Base-by-base conservation (phyloP, 2,888 invertebrate genomes). In the Andrena dorsata region DNA sequence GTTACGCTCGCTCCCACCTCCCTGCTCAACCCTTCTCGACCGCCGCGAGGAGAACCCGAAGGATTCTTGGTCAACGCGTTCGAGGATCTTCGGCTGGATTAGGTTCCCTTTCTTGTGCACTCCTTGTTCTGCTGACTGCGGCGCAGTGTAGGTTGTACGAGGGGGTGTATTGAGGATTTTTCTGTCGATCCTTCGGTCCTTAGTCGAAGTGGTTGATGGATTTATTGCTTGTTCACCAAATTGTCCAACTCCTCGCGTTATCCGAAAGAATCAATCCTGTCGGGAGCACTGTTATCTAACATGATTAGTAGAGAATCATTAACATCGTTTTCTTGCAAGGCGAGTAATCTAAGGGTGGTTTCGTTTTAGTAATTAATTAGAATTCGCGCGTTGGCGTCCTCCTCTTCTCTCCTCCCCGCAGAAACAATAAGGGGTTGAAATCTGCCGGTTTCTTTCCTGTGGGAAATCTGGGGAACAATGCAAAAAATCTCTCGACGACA, bases 401-500 rank as follows among this genome's bases (percentile, higher is more conserved):
- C 56, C 63, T 41, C 28, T 68, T 20, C 49, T 56, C 30, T 53
- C 51, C 51, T 32, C 13, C 30, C 26, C 28, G 20, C 10, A 47
- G 70, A 87, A 86, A 87, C 88, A 87, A 86, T 86, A 58, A 69
- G 51, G 28, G 78, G 78, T 56, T 81, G 83, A 88, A 88, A 88
- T 88, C 85, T 78, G 88, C 72, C 81, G 81, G 88, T 85, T 86
- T 82, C 85, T 85, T 84, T 89, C 90, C 90, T 87, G 87, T 90
- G 90, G 90, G 90, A 91, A 91, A 91, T 91, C 90, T 88, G 71
- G 35, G 86, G 83, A 83, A 88, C 86, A 88, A 88, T 86, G 88
- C 41, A 85, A 88, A 85, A 87, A 88, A 82, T 84, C 88, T 86
- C 82, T 84, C 86, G 86, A 85, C 89, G 85, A 88, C 87, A 85